Evolutionary conservation across 1,140 invertebrate genomes (phyloP).

Genomic region (Aphelenchoides fujianensis): DNA sequence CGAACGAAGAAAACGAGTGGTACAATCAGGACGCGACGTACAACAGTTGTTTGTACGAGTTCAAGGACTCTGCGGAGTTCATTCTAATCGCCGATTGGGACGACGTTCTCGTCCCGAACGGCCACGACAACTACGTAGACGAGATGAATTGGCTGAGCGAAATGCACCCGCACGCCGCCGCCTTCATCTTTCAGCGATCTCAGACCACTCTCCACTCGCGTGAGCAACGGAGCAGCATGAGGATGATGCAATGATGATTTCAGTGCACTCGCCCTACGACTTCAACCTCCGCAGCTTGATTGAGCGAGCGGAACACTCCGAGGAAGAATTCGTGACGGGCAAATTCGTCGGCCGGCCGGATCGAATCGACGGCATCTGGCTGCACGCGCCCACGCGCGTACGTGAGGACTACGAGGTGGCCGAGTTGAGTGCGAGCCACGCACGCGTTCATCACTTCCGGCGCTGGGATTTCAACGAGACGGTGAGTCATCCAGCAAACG

Average conservation of each 20-base stretch:
- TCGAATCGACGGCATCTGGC: slow-evolving; percentile 26
- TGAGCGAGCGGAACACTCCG: slow-evolving; percentile 10
- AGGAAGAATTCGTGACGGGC: slow-evolving; percentile 7
- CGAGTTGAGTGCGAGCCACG: slow-evolving; percentile 14
- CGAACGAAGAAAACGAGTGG: slow-evolving; percentile 37
- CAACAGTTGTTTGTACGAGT: slow-evolving; percentile 30
- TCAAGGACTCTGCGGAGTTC: slow-evolving; percentile 27
- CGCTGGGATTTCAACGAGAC: slow-evolving; percentile 26
- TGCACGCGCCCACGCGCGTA: slow-evolving; percentile 23
- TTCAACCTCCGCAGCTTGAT: slow-evolving; percentile 12
- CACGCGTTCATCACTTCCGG: slow-evolving; percentile 22
- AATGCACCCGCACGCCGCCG: slow-evolving; percentile 21
- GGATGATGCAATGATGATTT: not conserved
- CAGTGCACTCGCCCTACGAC: slow-evolving; percentile 14
- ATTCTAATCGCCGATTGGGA: slow-evolving; percentile 30
- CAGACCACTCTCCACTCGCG: slow-evolving; percentile 25
- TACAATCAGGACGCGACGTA: slow-evolving; percentile 31
- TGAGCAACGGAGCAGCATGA: not conserved
- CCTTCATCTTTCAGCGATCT: slow-evolving; percentile 27
- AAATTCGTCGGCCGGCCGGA: slow-evolving; percentile 26
- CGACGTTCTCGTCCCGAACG: slow-evolving; percentile 18
- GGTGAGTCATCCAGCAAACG: slow-evolving; percentile 12
- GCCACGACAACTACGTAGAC: slow-evolving; percentile 17
- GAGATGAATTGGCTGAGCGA: slow-evolving; percentile 27
- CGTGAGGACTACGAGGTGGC: slow-evolving; percentile 19